A percentile compares a stretch with the other conserved stretches of the same genome.
Evolutionary conservation across 2,888 invertebrate genomes (phyloP).

Genomic region (Drosophila neutralis): DNA sequence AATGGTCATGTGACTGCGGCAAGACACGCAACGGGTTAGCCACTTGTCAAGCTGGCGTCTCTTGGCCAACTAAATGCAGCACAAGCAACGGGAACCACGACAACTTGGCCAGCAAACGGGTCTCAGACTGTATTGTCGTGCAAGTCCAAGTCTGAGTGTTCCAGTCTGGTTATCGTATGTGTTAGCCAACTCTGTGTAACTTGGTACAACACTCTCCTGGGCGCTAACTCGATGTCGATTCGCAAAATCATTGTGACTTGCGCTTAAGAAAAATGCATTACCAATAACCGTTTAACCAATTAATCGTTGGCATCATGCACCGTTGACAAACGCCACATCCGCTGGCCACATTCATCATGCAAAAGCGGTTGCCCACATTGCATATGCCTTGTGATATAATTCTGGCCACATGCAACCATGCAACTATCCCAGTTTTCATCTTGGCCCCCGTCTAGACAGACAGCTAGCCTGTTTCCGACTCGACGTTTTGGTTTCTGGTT

Average conservation of each 20-base stretch:
- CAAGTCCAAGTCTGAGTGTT: not conserved
- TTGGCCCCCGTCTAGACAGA: slow-evolving; percentile 7
- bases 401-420: slow-evolving; percentile 50
- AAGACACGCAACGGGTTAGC: slow-evolving; percentile 58
- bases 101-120: slow-evolving; percentile 61
- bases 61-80: slow-evolving; percentile 51
- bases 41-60: slow-evolving; percentile 60
- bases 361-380: slow-evolving; percentile 44
- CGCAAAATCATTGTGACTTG: slow-evolving; percentile 55
- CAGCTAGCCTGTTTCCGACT: slow-evolving; percentile 39
- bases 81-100: slow-evolving; percentile 67
- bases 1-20: slow-evolving; percentile 62
- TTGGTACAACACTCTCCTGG: slow-evolving; percentile 27
- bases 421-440: slow-evolving; percentile 44
- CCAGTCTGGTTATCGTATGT: not conserved
- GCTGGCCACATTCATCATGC: slow-evolving; percentile 52
- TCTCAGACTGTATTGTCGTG: slow-evolving; percentile 17
- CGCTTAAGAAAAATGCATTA: slow-evolving; percentile 40
- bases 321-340: slow-evolving; percentile 71
- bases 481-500: slow-evolving; percentile 43
- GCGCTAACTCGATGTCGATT: slow-evolving; percentile 54
- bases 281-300: slow-evolving; percentile 75
- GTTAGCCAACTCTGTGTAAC: slow-evolving; percentile 1
- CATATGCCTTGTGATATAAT: slow-evolving; percentile 64
- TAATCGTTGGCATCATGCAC: slow-evolving; percentile 50